Conservation (phyloP, 2,888 invertebrate species). For the Tiliacea citrago region DNA sequence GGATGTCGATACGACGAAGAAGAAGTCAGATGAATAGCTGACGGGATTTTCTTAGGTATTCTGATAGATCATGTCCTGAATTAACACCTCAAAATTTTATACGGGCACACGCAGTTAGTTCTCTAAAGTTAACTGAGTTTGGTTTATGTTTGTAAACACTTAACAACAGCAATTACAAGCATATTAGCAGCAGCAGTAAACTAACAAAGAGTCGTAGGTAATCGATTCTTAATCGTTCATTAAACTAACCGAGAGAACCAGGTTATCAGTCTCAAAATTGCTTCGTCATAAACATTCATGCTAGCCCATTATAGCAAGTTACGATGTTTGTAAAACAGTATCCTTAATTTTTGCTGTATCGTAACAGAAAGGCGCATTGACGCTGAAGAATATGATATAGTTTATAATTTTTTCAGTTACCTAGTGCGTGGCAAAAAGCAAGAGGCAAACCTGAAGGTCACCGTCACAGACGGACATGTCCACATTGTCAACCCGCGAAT, state of each 20-base stretch:
- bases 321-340: background rate
- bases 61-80: no score
- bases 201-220: background rate
- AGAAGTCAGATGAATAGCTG: no score
- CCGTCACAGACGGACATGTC: background rate
- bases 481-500: background rate
- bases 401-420: background rate
- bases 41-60: no score
- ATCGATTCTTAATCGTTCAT: background rate
- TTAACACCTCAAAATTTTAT: no score
- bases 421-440: background rate
- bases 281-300: background rate
- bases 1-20: background rate
- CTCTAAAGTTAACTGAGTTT: background rate
- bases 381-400: background rate
- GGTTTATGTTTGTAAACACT: background rate
- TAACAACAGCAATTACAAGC: background rate
- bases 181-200: no score
- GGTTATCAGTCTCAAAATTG: conserved; percentile 8
- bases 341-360: background rate
- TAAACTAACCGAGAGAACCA: background rate
- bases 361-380: background rate
- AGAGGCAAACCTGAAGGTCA: background rate
- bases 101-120: background rate
- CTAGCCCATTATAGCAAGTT: no score